A percentile compares a stretch with the other conserved stretches of the same genome.
These are phyloP conservation scores for Xylota sylvarum DNA, from an alignment of 2,888 invertebrate genomes.

Conservation along the genomic window DNA sequence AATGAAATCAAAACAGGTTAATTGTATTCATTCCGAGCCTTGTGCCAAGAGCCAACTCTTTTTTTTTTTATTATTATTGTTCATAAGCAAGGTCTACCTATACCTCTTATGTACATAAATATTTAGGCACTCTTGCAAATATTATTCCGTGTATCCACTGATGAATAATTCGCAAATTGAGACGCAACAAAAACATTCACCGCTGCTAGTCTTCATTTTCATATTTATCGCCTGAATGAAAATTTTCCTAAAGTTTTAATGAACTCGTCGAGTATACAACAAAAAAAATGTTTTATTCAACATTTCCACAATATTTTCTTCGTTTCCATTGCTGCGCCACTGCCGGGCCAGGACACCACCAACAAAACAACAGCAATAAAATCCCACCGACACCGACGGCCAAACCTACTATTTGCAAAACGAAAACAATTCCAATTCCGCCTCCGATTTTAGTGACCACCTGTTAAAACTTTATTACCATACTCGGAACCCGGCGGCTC, in stretches of 20 bases:
- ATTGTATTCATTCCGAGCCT: conserved; percentile 18
- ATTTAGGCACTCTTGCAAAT: not conserved
- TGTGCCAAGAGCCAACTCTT: conserved; percentile 10
- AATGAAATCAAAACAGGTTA: conserved; percentile 36
- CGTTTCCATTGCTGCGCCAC: conserved; percentile 12
- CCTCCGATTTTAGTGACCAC: conserved; percentile 66
- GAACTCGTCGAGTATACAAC: conserved; percentile 49
- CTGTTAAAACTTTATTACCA: conserved; percentile 72
- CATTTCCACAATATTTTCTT: conserved; percentile 42
- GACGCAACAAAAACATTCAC: conserved; percentile 34
- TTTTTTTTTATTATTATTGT: not conserved
- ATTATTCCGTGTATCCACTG: conserved; percentile 30
- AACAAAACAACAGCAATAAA: conserved; percentile 22
- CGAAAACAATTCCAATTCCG: conserved; percentile 51
- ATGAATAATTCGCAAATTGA: conserved; percentile 56
- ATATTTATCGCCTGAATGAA: conserved; percentile 67
- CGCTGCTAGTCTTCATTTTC: conserved; percentile 41
- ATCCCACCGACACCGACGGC: conserved; percentile 17
- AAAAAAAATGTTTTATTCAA: conserved; percentile 73
- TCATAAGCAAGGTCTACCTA: not conserved
- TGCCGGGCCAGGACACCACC: not conserved
- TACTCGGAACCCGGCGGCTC: conserved; percentile 24
- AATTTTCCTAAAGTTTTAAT: conserved; percentile 67
- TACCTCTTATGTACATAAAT: not conserved
- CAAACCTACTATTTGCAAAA: conserved; percentile 46